A percentile compares a stretch with the other conserved stretches of the same genome.
phyloP scores from a whole-genome alignment of 92 coral and sea anemone genomes.

The Parazoanthus atlanticus region DNA sequence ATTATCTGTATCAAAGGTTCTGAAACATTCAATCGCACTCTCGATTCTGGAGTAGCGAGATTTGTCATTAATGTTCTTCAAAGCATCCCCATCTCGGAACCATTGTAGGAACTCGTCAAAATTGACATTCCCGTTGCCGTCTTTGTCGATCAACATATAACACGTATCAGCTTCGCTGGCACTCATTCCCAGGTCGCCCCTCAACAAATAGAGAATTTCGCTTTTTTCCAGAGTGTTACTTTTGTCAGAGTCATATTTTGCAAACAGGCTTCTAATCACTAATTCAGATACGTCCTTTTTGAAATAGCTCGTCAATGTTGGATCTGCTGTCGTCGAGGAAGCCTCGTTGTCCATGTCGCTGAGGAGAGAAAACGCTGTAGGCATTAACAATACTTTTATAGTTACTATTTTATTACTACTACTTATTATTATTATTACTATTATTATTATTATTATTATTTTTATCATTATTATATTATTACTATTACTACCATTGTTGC shows the following conservation, averaged over 20 bases:
- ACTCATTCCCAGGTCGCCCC: slow-evolving; percentile 78
- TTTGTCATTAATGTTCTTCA: slow-evolving; percentile 64
- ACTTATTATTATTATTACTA: no score
- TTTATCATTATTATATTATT: no score
- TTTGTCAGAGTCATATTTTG: slow-evolving; percentile 77
- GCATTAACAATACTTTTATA: no score
- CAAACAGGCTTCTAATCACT: slow-evolving; percentile 79
- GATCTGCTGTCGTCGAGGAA: neutral
- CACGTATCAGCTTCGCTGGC: slow-evolving; percentile 74
- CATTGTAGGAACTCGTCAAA: slow-evolving; percentile 81
- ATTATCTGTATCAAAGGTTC: slow-evolving; percentile 75
- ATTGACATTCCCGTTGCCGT: slow-evolving; percentile 73
- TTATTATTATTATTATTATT: no score
- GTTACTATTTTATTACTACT: no score
- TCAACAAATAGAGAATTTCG: slow-evolving; percentile 65
- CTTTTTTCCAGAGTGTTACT: slow-evolving; percentile 63
- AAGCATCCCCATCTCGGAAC: slow-evolving; percentile 71
- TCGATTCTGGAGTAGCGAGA: slow-evolving; percentile 64
- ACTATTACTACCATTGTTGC: no score
- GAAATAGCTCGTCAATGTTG: slow-evolving; percentile 51
- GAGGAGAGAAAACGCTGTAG: no score
- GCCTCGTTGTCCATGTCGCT: neutral
- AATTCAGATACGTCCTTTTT: slow-evolving; percentile 68
- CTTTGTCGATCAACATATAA: slow-evolving; percentile 77
- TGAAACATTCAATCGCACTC: slow-evolving; percentile 79